These are phyloP conservation scores for Aleiodes alternator DNA, from an alignment of 2,888 invertebrate genomes.

Conservation along the genomic window DNA sequence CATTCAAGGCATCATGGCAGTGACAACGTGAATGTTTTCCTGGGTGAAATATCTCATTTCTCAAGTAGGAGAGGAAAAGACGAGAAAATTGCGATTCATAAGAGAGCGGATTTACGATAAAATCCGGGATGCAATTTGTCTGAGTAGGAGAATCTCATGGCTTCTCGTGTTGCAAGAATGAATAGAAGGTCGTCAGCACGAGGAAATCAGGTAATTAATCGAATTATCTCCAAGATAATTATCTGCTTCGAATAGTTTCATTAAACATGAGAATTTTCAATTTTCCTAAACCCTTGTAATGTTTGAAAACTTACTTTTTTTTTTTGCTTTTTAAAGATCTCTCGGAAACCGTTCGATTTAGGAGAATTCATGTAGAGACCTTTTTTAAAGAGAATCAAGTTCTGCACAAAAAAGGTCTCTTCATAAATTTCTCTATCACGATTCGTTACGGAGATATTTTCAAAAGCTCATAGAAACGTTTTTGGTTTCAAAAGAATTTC, in stretches of 20 bases:
- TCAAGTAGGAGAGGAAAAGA: background rate
- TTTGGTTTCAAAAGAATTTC: no score
- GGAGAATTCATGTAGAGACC: no score
- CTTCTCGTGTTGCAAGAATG: background rate
- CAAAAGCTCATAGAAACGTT: no score
- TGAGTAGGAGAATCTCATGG: slow-evolving; percentile 3
- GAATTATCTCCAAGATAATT: background rate
- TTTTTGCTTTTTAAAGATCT: no score
- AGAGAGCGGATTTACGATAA: slow-evolving; percentile 13
- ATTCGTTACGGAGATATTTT: no score
- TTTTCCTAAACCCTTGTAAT: background rate
- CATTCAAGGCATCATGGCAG: slow-evolving; percentile 30
- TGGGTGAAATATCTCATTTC: background rate
- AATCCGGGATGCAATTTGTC: slow-evolving; percentile 26
- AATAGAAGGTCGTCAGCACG: background rate
- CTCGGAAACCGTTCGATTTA: no score
- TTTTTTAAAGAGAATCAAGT: no score
- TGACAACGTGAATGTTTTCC: slow-evolving; percentile 13
- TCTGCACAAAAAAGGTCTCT: no score
- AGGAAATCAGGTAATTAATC: background rate
- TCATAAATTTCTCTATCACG: no score
- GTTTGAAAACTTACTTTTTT: no score
- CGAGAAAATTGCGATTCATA: background rate
- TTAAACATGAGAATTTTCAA: background rate
- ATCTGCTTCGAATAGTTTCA: background rate